A percentile compares a stretch with the other conserved stretches of the same genome.
Evolutionary conservation across 2,113 vertebrate genomes (phyloP).

Genomic region (Girardinichthys multiradiatus): DNA sequence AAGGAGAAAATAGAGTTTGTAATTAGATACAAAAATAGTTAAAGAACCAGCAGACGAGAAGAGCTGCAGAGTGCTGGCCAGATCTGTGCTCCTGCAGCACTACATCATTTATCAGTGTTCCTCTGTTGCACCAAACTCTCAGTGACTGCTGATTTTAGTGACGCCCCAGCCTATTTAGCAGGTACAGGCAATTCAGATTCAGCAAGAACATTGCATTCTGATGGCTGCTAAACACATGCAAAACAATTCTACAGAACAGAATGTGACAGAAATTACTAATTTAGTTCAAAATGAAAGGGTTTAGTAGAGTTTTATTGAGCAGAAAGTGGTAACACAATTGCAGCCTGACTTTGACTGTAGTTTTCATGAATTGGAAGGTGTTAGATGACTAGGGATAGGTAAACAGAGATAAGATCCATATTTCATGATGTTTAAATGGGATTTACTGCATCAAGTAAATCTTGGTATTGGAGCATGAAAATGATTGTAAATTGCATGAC

Average conservation of each 20-base stretch:
- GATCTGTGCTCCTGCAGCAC: constrained; percentile 1
- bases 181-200: constrained; percentile 8
- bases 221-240: neutral
- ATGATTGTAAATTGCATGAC: neutral
- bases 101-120: constrained; percentile 25
- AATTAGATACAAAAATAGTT: too few species aligned
- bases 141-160: constrained; percentile 11
- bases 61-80: neutral
- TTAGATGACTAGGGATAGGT: neutral
- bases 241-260: neutral
- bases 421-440: neutral
- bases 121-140: constrained; percentile 20
- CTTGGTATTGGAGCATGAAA: neutral
- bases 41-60: constrained; percentile 4
- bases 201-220: constrained; percentile 4
- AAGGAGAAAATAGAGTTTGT: neutral
- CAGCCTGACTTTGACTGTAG: neutral
- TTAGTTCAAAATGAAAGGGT: neutral
- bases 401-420: neutral
- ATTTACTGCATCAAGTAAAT: neutral
- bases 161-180: constrained; percentile 15
- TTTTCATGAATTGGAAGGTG: neutral
- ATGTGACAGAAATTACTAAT: neutral
- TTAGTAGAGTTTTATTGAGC: neutral
- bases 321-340: neutral